Conservation (phyloP, 2,797 vertebrate species). For the Intellagama lesueurii region DNA sequence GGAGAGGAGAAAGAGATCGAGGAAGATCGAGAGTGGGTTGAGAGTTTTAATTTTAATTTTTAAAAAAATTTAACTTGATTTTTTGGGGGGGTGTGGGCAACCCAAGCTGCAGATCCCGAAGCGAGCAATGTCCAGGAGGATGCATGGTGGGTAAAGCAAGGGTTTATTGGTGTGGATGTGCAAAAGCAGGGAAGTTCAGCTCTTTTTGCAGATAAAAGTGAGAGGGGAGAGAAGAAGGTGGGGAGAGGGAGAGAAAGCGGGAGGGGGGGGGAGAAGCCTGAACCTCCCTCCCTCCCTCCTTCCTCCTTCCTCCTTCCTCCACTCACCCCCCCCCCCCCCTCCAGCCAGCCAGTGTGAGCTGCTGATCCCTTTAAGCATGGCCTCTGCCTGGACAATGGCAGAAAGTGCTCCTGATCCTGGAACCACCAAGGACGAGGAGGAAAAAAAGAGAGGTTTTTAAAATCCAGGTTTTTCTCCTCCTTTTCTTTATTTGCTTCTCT, state of each 20-base stretch:
- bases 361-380: conserved; percentile 15
- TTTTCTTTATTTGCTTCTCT: too few species aligned
- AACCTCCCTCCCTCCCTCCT: neutral
- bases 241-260: neutral
- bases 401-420: neutral
- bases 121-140: neutral
- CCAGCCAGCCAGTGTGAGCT: neutral
- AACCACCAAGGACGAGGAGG: conserved; percentile 4
- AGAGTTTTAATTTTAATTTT: conserved; percentile 5
- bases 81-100: too few species aligned
- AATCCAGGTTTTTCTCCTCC: too few species aligned
- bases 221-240: neutral
- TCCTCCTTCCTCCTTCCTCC: neutral
- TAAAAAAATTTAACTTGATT: too few species aligned
- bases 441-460: too few species aligned
- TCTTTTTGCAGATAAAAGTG: conserved; percentile 8
- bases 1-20: conserved; percentile 3
- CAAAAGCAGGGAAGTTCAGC: neutral
- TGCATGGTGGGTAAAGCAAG: neutral
- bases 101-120: neutral
- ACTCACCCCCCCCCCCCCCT: too few species aligned
- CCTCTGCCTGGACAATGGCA: conserved; percentile 38
- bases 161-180: neutral
- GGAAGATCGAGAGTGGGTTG: neutral
- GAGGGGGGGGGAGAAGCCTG: neutral